Conservation (phyloP, 2,113 vertebrate species). For the Paramormyrops kingsleyae region DNA sequence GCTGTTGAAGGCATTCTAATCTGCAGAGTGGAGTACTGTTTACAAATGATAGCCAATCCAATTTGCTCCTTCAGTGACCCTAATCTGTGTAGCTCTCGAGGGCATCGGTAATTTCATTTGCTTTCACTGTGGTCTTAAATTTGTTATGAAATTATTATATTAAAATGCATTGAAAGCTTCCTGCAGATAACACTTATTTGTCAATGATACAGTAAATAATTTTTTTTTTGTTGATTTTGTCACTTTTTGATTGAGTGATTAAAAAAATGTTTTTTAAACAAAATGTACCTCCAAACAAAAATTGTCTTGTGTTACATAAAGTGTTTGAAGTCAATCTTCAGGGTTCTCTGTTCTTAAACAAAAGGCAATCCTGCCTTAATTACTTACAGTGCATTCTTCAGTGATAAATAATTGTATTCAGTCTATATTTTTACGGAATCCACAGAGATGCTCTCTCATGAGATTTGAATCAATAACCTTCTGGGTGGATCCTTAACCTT, state of each 20-base stretch:
- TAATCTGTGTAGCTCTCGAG: not conserved
- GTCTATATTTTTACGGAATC: not conserved
- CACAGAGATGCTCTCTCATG: not conserved
- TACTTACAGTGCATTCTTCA: not conserved
- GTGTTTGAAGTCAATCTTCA: not conserved
- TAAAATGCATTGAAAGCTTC: not conserved
- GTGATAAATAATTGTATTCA: not conserved
- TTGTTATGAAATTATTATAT: not conserved
- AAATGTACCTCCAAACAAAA: not conserved
- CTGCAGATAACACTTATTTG: not conserved
- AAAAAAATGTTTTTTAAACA: not conserved
- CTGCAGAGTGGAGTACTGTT: conserved; percentile 21
- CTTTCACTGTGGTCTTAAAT: not conserved
- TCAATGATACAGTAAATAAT: not conserved
- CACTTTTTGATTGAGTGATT: not conserved
- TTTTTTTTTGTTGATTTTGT: not conserved
- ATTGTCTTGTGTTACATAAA: not conserved
- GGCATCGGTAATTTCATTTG: not conserved
- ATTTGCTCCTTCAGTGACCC: not conserved
- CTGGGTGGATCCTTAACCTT: not conserved
- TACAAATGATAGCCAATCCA: conserved; percentile 18
- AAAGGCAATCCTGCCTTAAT: not conserved
- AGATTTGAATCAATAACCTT: not conserved
- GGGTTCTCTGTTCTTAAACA: not conserved
- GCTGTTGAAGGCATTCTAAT: conserved; percentile 40